Base-by-base conservation (phyloP, 2,113 vertebrate genomes). In the Mastomys natalensis region DNA sequence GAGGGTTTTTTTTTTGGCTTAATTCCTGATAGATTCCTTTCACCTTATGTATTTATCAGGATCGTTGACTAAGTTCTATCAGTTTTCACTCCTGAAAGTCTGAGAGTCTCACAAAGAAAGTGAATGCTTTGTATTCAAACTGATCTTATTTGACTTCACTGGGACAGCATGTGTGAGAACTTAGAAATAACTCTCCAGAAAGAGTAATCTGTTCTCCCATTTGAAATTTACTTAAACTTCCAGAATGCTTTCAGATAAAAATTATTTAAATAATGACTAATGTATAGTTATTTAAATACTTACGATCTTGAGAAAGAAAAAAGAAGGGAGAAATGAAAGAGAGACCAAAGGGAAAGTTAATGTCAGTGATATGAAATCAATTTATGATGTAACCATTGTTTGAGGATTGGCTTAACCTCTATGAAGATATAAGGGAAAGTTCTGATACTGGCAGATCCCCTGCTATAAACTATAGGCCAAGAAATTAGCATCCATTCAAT, bases 231-330 rank as follows among this genome's bases (percentile, higher is more conserved):
- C 48, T 80, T 87, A 45, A 68, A 95, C 91, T 95, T 95, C n/a
- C 26, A 94, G 70, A 86, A 85, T 89, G 93, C 40, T 85, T 95
- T 87, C 34, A 88, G 24, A 80, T 87, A 37, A 91, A 78, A 91
- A 24, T 10, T 84, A 90, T 64, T 96, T 92, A 85, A 89, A 55
- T 94, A 93, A 82, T 90, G 45, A 13, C 0, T 1, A 94, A 29
- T 93, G 81, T 95, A 74, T 7, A 93, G 17, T 74, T 93, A 76
- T 40, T 64, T 76, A 91, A 92, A 84, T 95, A 87, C 94, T 91
- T 95, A 89, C 66, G 31, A 80, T 45, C 48, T 95, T 94, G 26
- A 78, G 66, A 85, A 96, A 58, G 24, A 86, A 87, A 58, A 2
- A 0, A n/a, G 24, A 94, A 55, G 45, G 12, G 34, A 68, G 55